A percentile compares a stretch with the other conserved stretches of the same genome.
These are phyloP conservation scores for Drosophila melanosoma DNA, from an alignment of 2,888 invertebrate species.

Conservation along the genomic window DNA sequence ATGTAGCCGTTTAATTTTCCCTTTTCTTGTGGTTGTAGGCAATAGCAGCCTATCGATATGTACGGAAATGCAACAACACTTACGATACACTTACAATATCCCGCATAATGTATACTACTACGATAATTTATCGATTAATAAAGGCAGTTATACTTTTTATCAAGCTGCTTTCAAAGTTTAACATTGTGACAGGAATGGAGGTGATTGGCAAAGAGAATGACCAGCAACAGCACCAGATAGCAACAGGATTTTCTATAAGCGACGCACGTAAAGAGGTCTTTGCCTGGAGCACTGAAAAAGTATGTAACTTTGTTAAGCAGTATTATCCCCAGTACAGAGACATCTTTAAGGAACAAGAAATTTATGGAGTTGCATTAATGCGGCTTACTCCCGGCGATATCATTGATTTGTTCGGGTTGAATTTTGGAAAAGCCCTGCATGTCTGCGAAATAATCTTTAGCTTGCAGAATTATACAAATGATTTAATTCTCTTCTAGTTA, in stretches of 20 bases:
- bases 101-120: not conserved
- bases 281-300: constrained; percentile 93
- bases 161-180: not conserved
- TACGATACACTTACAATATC: not conserved
- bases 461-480: constrained; percentile 41
- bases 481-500: constrained; percentile 54
- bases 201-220: constrained; percentile 2
- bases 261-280: constrained; percentile 39
- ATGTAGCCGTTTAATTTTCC: too few relatives aligned
- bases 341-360: constrained; percentile 94
- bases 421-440: constrained; percentile 94
- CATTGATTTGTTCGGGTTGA: constrained; percentile 91
- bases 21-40: too few relatives aligned
- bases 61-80: too few relatives aligned
- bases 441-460: constrained; percentile 90
- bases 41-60: too few relatives aligned
- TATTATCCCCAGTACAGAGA: constrained; percentile 92
- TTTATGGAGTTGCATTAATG: constrained; percentile 94
- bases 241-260: not conserved
- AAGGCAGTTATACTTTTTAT: not conserved
- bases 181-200: not conserved
- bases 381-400: constrained; percentile 94
- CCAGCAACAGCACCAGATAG: too few relatives aligned
- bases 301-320: constrained; percentile 91
- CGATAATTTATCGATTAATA: constrained; percentile 40